phyloP scores from a whole-genome alignment of 1,140 invertebrate species.

The Drosophila bipectinata region DNA sequence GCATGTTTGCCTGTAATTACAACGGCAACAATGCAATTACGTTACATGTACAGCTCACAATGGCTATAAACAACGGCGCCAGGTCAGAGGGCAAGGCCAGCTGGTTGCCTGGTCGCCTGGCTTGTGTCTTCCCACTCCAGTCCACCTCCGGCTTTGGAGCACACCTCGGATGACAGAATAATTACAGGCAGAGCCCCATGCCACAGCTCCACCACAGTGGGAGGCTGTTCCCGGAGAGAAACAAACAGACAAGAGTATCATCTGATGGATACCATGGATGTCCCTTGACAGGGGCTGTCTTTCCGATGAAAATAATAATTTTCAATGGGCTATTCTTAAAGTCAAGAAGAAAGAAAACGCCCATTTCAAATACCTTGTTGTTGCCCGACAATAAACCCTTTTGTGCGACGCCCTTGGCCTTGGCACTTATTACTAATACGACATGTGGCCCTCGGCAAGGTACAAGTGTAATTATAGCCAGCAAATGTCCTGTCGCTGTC shows the following conservation, averaged over 20 bases:
- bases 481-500: slow-evolving; percentile 62
- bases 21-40: slow-evolving; percentile 77
- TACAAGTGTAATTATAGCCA: slow-evolving; percentile 76
- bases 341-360: background rate
- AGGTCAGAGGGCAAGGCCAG: slow-evolving; percentile 49
- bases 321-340: background rate
- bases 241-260: slow-evolving; percentile 24
- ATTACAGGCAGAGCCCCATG: slow-evolving; percentile 60
- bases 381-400: background rate
- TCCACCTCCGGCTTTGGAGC: slow-evolving; percentile 22
- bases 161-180: slow-evolving; percentile 74
- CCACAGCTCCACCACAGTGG: background rate
- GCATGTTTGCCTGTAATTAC: slow-evolving; percentile 78
- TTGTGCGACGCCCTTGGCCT: slow-evolving; percentile 30
- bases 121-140: slow-evolving; percentile 51
- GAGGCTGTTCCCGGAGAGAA: slow-evolving; percentile 19
- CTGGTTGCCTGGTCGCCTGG: slow-evolving; percentile 31
- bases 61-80: slow-evolving; percentile 30
- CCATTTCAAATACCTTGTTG: no score
- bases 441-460: slow-evolving; percentile 64
- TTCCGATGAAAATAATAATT: background rate
- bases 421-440: slow-evolving; percentile 71
- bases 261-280: slow-evolving; percentile 1
- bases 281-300: background rate
- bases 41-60: slow-evolving; percentile 46